These are phyloP conservation scores for Entomobrya multifasciata DNA, from an alignment of 2,888 invertebrate genomes.

Conservation along the genomic window DNA sequence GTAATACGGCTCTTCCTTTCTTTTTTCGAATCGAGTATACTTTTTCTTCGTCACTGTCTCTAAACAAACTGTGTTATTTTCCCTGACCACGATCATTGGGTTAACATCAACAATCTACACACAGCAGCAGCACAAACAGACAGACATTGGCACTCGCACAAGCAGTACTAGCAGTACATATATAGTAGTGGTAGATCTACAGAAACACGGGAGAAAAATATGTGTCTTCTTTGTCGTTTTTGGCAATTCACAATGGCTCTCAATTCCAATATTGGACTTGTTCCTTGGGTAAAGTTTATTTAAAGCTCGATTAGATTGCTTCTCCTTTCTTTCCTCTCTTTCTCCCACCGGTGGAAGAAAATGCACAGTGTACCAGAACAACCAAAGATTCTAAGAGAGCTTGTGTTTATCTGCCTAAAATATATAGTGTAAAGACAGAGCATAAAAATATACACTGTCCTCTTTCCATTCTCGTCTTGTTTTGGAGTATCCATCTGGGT, in stretches of 20 bases:
- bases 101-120: slow-evolving; percentile 8
- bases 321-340: slow-evolving; percentile 35
- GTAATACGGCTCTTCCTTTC: neutral
- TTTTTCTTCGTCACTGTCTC: slow-evolving; percentile 15
- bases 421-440: neutral
- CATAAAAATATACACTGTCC: neutral
- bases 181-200: slow-evolving; percentile 36
- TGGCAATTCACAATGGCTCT: slow-evolving; percentile 66
- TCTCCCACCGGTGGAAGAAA: neutral
- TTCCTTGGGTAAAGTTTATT: slow-evolving; percentile 68
- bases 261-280: slow-evolving; percentile 66
- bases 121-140: no score
- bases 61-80: slow-evolving; percentile 25
- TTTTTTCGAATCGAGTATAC: neutral
- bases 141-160: neutral
- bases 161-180: no score
- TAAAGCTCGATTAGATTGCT: slow-evolving; percentile 71
- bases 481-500: neutral
- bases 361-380: neutral
- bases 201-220: slow-evolving; percentile 48
- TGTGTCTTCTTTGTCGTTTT: slow-evolving; percentile 51
- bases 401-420: neutral
- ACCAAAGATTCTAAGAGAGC: slow-evolving; percentile 25
- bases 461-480: neutral
- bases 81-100: slow-evolving; percentile 43